A percentile compares a stretch with the other conserved stretches of the same genome.
Conservation (phyloP, 2,888 invertebrate genomes). For the Drosophila planitibia region DNA sequence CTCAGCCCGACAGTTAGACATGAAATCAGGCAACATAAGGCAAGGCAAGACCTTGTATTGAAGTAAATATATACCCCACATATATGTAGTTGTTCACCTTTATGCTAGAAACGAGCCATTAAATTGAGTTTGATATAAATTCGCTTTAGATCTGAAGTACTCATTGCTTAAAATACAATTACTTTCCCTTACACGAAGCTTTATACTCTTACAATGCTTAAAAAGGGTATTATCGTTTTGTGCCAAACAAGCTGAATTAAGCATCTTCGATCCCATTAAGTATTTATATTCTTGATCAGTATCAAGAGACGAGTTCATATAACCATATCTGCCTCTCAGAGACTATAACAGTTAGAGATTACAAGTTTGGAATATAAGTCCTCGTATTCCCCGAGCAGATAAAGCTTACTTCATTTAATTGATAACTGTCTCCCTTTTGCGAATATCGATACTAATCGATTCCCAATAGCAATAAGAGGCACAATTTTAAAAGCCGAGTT, state of each 20-base stretch:
- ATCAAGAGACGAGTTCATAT: not conserved
- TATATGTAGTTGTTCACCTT: conserved; percentile 3
- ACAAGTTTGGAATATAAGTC: not conserved
- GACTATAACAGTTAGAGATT: not conserved
- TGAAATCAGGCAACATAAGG: conserved; percentile 40
- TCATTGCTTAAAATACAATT: not conserved
- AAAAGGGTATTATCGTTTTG: not conserved
- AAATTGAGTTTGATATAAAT: conserved; percentile 2
- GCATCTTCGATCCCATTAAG: not conserved
- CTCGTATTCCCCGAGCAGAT: not conserved
- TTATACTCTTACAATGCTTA: not conserved
- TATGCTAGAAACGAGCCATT: not conserved
- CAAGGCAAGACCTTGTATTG: conserved; percentile 24
- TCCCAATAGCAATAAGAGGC: not conserved
- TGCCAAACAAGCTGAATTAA: not conserved
- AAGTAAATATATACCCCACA: conserved; percentile 10
- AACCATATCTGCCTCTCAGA: no score
- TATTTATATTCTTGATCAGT: not conserved
- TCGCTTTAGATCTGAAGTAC: not conserved
- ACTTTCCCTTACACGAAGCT: not conserved
- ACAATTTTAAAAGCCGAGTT: not conserved
- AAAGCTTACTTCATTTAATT: not conserved
- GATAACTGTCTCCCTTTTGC: not conserved
- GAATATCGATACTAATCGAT: not conserved
- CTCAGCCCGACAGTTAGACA: conserved; percentile 26